A percentile compares a stretch with the other conserved stretches of the same genome.
phyloP scores from a whole-genome alignment of 1,140 invertebrate genomes.

The Bombus impatiens region DNA sequence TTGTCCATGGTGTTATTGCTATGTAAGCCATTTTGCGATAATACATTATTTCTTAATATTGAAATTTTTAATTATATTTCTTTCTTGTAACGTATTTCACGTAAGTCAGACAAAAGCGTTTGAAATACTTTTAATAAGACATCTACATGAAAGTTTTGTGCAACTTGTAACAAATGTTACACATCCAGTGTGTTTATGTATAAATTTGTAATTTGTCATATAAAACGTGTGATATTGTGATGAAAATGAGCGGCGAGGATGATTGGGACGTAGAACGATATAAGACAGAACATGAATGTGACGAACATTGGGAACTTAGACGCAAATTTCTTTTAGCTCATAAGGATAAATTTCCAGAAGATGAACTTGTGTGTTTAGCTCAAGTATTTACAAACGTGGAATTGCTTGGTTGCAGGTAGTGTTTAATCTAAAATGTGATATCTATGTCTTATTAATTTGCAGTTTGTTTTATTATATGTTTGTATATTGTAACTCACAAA shows the following conservation, averaged over 20 bases:
- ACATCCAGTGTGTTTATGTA: too few species aligned
- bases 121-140: neutral
- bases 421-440: neutral
- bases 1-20: neutral
- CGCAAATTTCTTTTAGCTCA: slow-evolving; percentile 89
- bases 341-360: slow-evolving; percentile 87
- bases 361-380: slow-evolving; percentile 90
- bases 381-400: slow-evolving; percentile 93
- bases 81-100: neutral
- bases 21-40: neutral
- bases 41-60: neutral
- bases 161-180: neutral
- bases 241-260: slow-evolving; percentile 43
- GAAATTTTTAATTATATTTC: neutral
- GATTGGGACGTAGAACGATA: slow-evolving; percentile 84
- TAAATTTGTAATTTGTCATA: neutral
- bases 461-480: neutral
- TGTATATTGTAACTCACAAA: neutral
- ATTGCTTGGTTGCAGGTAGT: slow-evolving; percentile 90
- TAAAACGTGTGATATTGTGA: neutral
- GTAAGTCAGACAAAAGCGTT: neutral
- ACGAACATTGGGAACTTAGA: slow-evolving; percentile 92
- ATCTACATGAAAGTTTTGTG: neutral
- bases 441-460: neutral
- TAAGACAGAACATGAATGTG: slow-evolving; percentile 88